Conservation (phyloP, 2,888 invertebrate genomes). For the Caenorhabditis panamensis region DNA sequence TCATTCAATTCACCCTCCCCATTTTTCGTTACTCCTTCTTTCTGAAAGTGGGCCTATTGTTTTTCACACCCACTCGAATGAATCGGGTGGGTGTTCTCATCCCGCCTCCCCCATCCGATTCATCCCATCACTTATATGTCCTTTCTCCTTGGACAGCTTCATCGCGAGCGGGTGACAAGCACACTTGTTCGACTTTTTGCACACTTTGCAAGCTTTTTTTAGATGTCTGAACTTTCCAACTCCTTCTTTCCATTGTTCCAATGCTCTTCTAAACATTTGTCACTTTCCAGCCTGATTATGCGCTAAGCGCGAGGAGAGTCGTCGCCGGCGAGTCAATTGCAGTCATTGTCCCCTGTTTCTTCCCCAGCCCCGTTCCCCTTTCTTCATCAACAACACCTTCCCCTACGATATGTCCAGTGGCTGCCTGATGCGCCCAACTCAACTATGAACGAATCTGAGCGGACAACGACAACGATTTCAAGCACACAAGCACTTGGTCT, state of each 20-base stretch:
- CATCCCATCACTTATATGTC: slow-evolving; percentile 26
- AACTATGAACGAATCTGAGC: slow-evolving; percentile 64
- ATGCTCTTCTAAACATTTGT: slow-evolving; percentile 1
- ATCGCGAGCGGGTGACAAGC: slow-evolving; percentile 1
- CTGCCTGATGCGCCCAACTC: slow-evolving; percentile 63
- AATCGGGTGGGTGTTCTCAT: slow-evolving; percentile 41
- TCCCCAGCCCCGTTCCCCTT: slow-evolving; percentile 16
- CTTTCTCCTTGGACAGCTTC: slow-evolving; percentile 24
- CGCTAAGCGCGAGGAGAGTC: slow-evolving; percentile 56
- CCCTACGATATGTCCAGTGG: slow-evolving; percentile 60
- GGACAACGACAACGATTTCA: slow-evolving; percentile 62
- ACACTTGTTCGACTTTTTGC: slow-evolving; percentile 16
- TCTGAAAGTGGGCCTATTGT: slow-evolving; percentile 29
- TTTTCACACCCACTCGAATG: slow-evolving; percentile 50
- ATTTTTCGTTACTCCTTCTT: no score
- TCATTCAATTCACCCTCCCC: slow-evolving; percentile 22
- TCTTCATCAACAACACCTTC: slow-evolving; percentile 21
- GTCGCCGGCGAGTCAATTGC: slow-evolving; percentile 49
- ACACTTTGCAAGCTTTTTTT: slow-evolving; percentile 25
- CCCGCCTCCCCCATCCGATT: background rate
- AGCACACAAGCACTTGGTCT: slow-evolving; percentile 53
- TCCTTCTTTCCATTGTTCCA: slow-evolving; percentile 19
- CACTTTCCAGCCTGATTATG: slow-evolving; percentile 59
- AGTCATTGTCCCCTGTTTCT: slow-evolving; percentile 31
- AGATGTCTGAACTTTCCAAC: slow-evolving; percentile 30